Evolutionary conservation across 2,888 invertebrate genomes (phyloP).

Genomic region (Anarsia innoxiella): DNA sequence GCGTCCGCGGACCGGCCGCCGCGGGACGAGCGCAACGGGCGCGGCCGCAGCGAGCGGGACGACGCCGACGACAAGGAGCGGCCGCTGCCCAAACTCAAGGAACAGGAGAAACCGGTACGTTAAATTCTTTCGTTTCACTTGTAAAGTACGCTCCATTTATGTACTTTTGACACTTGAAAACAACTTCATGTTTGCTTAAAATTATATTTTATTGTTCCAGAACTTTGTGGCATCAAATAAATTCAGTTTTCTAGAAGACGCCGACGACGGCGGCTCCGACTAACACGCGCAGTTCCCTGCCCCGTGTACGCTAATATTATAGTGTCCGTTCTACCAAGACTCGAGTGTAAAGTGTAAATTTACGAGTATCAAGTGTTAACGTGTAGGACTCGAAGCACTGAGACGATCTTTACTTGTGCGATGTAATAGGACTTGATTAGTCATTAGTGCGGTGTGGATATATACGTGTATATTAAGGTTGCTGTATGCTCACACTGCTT

Average conservation of each 20-base stretch:
- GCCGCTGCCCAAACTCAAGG: slow-evolving; percentile 82
- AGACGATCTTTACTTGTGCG: slow-evolving; percentile 56
- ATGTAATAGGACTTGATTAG: slow-evolving; percentile 57
- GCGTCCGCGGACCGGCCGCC: slow-evolving; percentile 10
- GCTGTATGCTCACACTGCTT: slow-evolving; percentile 53
- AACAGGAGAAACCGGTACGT: slow-evolving; percentile 83
- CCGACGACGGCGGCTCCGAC: slow-evolving; percentile 72
- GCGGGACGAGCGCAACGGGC: slow-evolving; percentile 39
- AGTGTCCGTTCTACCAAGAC: slow-evolving; percentile 52
- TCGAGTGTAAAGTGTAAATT: slow-evolving; percentile 71
- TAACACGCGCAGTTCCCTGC: slow-evolving; percentile 33
- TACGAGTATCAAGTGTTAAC: slow-evolving; percentile 56
- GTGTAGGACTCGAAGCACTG: slow-evolving; percentile 48
- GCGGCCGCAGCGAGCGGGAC: slow-evolving; percentile 84
- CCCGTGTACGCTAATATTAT: slow-evolving; percentile 35
- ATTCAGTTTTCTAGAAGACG: slow-evolving; percentile 83
- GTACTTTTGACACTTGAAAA: too few species aligned
- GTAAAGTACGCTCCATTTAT: too few species aligned
- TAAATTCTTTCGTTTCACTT: too few species aligned
- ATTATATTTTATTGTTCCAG: slow-evolving; percentile 57
- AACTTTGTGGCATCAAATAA: slow-evolving; percentile 86
- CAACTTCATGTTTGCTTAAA: too few species aligned
- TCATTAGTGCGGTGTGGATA: slow-evolving; percentile 57
- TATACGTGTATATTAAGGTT: slow-evolving; percentile 48
- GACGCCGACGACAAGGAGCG: slow-evolving; percentile 38